Evolutionary conservation across 1,140 invertebrate species (phyloP).

Genomic region (Zaprionus africanus): DNA sequence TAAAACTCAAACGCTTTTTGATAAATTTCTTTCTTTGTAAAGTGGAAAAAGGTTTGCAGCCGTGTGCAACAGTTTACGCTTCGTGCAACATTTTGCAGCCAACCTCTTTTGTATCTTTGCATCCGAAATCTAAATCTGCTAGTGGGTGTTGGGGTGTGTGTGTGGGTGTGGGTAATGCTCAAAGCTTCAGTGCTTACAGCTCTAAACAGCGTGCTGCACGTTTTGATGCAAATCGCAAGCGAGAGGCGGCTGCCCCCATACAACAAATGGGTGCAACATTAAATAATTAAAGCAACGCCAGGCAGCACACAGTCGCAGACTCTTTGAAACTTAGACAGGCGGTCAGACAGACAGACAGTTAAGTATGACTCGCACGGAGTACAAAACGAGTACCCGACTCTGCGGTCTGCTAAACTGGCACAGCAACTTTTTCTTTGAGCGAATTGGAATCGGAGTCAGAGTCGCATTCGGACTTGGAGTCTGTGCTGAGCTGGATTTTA

Average conservation of each 20-base stretch:
- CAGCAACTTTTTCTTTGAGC: conserved; percentile 80
- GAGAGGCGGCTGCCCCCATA: conserved; percentile 56
- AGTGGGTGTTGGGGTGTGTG: conserved; percentile 31
- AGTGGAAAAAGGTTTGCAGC: conserved; percentile 20
- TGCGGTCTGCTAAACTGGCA: conserved; percentile 62
- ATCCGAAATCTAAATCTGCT: conserved; percentile 18
- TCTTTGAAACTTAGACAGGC: conserved; percentile 7
- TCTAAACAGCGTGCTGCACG: conserved; percentile 53
- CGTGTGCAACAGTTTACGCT: conserved; percentile 41
- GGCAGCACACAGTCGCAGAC: conserved; percentile 7
- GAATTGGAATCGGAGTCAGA: conserved; percentile 6
- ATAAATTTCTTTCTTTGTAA: conserved; percentile 1
- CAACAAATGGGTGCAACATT: conserved; percentile 76
- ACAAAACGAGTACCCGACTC: conserved; percentile 26
- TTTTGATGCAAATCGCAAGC: conserved; percentile 71
- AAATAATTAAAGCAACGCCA: conserved; percentile 77
- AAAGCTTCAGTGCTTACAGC: conserved; percentile 55
- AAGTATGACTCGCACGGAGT: conserved; percentile 41
- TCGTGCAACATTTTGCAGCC: conserved; percentile 24
- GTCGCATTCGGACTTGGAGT: conserved; percentile 7
- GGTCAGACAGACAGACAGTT: conserved; percentile 42
- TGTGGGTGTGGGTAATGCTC: conserved; percentile 27
- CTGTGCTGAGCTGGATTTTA: conserved; percentile 49
- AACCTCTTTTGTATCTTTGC: conserved; percentile 20
- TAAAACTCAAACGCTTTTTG: background rate